phyloP scores from a whole-genome alignment of 2,113 vertebrate species.

The Entelurus aequoreus region DNA sequence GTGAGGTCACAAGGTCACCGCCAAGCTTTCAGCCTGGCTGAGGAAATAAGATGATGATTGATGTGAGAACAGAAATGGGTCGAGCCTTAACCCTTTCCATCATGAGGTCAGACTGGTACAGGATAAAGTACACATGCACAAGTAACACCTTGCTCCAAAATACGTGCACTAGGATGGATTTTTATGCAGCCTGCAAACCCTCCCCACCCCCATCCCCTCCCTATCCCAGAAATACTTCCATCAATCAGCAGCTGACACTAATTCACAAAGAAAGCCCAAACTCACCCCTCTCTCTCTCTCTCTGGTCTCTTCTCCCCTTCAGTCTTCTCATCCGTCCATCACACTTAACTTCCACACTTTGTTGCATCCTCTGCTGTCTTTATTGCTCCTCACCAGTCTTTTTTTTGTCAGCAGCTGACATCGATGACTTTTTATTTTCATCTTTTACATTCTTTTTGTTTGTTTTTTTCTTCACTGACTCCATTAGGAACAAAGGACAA shows the following conservation, averaged over 20 bases:
- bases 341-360: not conserved
- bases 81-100: conserved; percentile 5
- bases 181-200: not conserved
- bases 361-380: not conserved
- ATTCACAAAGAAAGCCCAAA: not conserved
- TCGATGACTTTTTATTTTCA: not conserved
- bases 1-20: not conserved
- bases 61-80: conserved; percentile 2
- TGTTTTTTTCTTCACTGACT: not conserved
- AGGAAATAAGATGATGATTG: conserved; percentile 8
- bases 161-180: no score
- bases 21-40: conserved; percentile 3
- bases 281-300: not conserved
- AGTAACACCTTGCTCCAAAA: conserved; percentile 1
- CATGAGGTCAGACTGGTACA: conserved; percentile 3
- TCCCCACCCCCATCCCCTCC: not conserved
- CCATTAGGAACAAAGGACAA: no score
- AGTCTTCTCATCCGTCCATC: conserved; percentile 1
- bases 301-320: not conserved
- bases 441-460: not conserved
- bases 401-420: not conserved
- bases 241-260: not conserved
- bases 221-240: not conserved
- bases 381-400: not conserved
- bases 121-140: conserved; percentile 4